phyloP scores from a whole-genome alignment of 2,797 vertebrate genomes.

The Oophaga sylvatica region DNA sequence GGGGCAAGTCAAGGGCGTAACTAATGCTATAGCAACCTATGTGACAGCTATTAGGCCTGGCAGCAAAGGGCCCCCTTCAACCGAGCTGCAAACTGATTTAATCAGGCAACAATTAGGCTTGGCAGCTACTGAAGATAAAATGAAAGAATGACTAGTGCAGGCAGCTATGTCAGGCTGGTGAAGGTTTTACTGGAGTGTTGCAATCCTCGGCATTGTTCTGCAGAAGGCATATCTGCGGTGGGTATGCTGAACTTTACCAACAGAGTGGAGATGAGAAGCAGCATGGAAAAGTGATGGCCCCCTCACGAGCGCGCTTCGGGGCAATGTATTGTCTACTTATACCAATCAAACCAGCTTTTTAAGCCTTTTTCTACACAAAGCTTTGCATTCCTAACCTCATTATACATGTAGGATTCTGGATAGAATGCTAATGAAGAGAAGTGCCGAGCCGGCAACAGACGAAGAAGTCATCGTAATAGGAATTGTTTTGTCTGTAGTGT shows the following conservation, averaged over 20 bases:
- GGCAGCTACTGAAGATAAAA: constrained; percentile 31
- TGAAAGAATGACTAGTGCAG: constrained; percentile 20
- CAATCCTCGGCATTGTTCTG: constrained; percentile 9
- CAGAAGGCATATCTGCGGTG: constrained; percentile 14
- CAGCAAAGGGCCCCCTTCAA: constrained; percentile 22
- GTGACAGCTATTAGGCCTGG: constrained; percentile 20
- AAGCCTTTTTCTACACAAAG: constrained; percentile 18
- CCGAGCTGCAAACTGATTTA: neutral
- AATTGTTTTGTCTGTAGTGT: neutral
- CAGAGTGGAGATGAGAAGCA: constrained; percentile 43
- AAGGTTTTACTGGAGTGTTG: constrained; percentile 5
- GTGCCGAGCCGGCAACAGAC: neutral
- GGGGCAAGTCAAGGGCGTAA: constrained; percentile 32
- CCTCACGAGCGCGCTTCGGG: constrained; percentile 39
- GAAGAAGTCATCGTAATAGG: neutral
- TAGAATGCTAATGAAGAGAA: neutral
- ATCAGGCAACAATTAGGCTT: constrained; percentile 23
- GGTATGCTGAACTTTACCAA: constrained; percentile 51
- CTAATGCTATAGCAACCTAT: constrained; percentile 26
- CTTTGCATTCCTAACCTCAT: neutral
- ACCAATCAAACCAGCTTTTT: constrained; percentile 6
- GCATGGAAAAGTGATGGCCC: constrained; percentile 67
- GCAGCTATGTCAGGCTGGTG: constrained; percentile 8
- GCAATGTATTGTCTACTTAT: constrained; percentile 20
- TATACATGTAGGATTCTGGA: neutral